These are phyloP conservation scores for Monochamus alternatus DNA, from an alignment of 2,888 invertebrate species.

Conservation along the genomic window DNA sequence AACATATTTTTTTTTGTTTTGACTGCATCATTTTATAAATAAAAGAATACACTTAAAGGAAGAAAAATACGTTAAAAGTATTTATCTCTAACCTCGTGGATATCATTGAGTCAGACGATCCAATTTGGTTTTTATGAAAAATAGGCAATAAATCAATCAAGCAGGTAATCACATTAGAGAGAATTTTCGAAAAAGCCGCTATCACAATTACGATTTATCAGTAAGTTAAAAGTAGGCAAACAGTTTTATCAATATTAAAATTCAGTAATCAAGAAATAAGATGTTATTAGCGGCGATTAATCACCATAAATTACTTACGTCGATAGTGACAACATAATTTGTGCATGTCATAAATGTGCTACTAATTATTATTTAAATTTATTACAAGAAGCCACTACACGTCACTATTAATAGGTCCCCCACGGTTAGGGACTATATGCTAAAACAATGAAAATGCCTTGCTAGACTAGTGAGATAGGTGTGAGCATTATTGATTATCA, in stretches of 20 bases:
- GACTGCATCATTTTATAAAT: no score
- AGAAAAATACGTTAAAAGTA: constrained; percentile 6
- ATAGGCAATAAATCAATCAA: constrained; percentile 42
- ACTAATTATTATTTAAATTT: constrained; percentile 36
- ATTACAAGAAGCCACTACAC: constrained; percentile 16
- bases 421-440: not conserved
- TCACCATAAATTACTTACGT: constrained; percentile 38
- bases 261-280: constrained; percentile 40
- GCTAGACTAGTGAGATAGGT: not conserved
- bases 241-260: constrained; percentile 38
- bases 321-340: constrained; percentile 36
- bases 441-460: not conserved
- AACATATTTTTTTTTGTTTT: no score
- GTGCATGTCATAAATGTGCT: constrained; percentile 25
- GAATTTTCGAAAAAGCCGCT: constrained; percentile 39
- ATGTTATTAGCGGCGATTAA: constrained; percentile 40
- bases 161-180: constrained; percentile 36
- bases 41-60: no score
- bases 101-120: constrained; percentile 24
- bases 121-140: constrained; percentile 38
- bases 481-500: not conserved
- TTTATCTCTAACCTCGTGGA: constrained; percentile 24
- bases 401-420: constrained; percentile 7
- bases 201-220: constrained; percentile 42
- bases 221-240: constrained; percentile 39